Percentiles rank a stretch among this genome's conserved stretches.
phyloP scores from a whole-genome alignment of 1,140 invertebrate genomes.

The Cydia splendana region DNA sequence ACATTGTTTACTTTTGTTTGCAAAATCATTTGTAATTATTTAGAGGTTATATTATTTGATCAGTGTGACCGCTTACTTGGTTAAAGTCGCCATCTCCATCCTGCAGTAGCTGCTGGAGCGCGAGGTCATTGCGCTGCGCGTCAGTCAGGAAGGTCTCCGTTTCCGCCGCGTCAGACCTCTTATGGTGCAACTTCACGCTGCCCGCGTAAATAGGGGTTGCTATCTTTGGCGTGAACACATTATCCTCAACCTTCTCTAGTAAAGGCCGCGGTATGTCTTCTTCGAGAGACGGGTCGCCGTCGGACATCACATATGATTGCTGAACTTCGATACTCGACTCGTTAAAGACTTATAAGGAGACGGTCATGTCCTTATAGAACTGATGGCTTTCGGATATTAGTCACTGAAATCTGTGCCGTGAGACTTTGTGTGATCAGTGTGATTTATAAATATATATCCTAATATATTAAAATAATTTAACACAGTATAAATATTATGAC shows the following conservation, averaged over 20 bases:
- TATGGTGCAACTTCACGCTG: slow-evolving; percentile 67
- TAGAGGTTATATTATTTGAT: no score
- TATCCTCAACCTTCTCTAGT: slow-evolving; percentile 63
- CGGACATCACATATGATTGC: slow-evolving; percentile 71
- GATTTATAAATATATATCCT: background rate
- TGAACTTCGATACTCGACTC: slow-evolving; percentile 28
- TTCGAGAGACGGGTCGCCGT: slow-evolving; percentile 78
- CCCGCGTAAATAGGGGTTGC: slow-evolving; percentile 68
- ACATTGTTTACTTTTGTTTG: no score
- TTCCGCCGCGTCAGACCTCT: slow-evolving; percentile 59
- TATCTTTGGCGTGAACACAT: slow-evolving; percentile 74
- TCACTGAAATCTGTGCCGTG: slow-evolving; percentile 1
- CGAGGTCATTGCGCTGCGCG: slow-evolving; percentile 70
- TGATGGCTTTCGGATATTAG: slow-evolving; percentile 19
- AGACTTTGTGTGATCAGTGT: background rate
- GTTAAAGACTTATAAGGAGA: slow-evolving; percentile 18
- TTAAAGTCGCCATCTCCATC: slow-evolving; percentile 68
- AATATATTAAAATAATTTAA: background rate
- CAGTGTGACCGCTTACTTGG: slow-evolving; percentile 50
- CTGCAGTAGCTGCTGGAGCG: slow-evolving; percentile 66
- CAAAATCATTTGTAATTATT: no score
- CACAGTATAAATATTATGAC: background rate
- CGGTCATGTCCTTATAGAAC: background rate
- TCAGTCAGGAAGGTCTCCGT: slow-evolving; percentile 69
- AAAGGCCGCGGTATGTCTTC: slow-evolving; percentile 73